Conservation (phyloP, 2,888 invertebrate species). For the Hermaeophaga mercurialis region DNA sequence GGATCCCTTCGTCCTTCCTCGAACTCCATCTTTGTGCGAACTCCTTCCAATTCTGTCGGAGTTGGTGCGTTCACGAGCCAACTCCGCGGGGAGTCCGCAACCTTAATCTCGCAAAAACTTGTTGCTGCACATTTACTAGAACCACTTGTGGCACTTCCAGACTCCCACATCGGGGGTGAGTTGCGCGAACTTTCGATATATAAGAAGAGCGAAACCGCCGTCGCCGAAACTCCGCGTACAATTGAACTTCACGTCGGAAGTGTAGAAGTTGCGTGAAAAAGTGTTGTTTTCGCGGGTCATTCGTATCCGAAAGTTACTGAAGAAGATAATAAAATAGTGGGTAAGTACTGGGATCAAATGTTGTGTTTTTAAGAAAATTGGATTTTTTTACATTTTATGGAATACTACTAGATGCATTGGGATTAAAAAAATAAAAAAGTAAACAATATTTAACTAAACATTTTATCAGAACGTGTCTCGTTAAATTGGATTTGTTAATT, state of each 20-base stretch:
- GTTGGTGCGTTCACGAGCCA: neutral
- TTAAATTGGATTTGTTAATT: too few relatives aligned
- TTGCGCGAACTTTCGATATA: conserved; percentile 9
- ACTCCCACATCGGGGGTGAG: conserved; percentile 13
- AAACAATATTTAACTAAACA: too few relatives aligned
- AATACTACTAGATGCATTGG: too few relatives aligned
- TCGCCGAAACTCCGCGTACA: conserved; percentile 9
- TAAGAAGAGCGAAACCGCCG: conserved; percentile 7
- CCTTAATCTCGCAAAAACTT: conserved; percentile 3
- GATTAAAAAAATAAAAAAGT: too few relatives aligned
- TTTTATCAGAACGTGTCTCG: too few relatives aligned
- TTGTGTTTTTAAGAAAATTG: too few relatives aligned
- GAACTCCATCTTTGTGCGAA: neutral
- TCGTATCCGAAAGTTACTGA: too few relatives aligned
- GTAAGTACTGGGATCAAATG: too few relatives aligned
- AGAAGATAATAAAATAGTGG: too few relatives aligned
- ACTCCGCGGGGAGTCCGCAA: neutral
- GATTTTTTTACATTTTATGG: too few relatives aligned
- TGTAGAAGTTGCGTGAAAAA: conserved; percentile 2
- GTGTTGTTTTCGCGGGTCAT: too few relatives aligned
- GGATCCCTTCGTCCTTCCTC: too few relatives aligned
- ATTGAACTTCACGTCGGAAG: neutral
- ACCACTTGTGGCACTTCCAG: conserved; percentile 13
- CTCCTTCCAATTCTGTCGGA: neutral
- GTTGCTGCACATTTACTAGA: conserved; percentile 10